phyloP scores from a whole-genome alignment of 2,888 invertebrate genomes.

The Mallateleia sp. region DNA sequence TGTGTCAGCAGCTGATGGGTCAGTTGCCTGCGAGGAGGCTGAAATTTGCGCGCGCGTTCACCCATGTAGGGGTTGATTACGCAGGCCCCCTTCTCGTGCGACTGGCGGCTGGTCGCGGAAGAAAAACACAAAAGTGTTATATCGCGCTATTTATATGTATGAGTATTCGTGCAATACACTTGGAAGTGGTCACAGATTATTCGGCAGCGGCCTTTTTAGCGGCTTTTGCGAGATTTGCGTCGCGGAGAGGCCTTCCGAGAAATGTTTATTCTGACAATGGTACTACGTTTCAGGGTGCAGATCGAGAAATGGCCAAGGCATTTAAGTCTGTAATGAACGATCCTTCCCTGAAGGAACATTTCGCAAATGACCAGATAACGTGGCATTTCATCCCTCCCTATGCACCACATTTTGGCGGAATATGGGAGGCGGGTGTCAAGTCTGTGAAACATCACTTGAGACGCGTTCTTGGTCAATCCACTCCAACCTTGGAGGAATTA shows the following conservation, averaged over 20 bases:
- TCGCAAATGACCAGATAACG: neutral
- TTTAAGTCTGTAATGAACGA: neutral
- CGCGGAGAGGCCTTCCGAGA: neutral
- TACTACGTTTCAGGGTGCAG: neutral
- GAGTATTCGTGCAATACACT: neutral
- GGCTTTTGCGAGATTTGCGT: neutral
- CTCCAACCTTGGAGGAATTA: neutral
- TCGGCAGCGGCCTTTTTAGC: neutral
- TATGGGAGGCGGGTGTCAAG: conserved; percentile 31
- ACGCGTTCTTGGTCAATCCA: neutral
- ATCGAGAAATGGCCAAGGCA: neutral
- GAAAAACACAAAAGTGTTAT: neutral
- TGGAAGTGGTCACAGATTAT: neutral
- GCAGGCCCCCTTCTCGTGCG: neutral
- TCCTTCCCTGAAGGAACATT: too few species aligned
- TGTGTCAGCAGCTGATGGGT: neutral
- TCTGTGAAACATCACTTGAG: conserved; percentile 1
- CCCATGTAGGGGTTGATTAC: neutral
- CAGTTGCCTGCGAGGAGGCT: neutral
- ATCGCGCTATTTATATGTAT: neutral
- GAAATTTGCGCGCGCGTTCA: neutral
- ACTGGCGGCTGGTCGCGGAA: neutral
- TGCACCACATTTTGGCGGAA: conserved; percentile 18
- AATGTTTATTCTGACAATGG: neutral
- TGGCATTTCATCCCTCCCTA: conserved; percentile 16